Evolutionary conservation across 2,113 vertebrate genomes (phyloP).

Genomic region (Laticauda laticaudata): DNA sequence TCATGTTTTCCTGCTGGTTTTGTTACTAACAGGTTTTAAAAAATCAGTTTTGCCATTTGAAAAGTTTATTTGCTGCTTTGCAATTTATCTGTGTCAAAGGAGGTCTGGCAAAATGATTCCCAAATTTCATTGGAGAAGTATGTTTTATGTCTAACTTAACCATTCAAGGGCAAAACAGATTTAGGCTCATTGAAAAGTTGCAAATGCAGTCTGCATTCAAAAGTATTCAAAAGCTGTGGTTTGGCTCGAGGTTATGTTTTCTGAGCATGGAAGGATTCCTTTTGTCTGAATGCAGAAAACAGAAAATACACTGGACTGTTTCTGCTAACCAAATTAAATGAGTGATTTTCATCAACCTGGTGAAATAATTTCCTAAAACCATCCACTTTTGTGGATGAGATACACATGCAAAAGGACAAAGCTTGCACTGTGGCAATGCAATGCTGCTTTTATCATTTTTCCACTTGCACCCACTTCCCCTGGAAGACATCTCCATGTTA

Average conservation of each 20-base stretch:
- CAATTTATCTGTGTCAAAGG: neutral
- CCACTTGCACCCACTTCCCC: neutral
- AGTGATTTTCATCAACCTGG: neutral
- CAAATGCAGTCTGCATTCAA: neutral
- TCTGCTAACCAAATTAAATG: neutral
- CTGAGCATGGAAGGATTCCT: neutral
- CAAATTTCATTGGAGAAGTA: neutral
- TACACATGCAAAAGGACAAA: neutral
- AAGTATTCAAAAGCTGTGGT: neutral
- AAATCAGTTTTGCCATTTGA: neutral
- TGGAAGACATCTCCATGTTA: neutral
- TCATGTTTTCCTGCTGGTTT: neutral
- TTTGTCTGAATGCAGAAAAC: neutral
- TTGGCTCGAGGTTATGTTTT: neutral
- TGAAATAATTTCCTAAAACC: neutral
- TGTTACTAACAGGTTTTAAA: neutral
- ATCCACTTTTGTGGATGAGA: neutral
- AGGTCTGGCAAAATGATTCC: neutral
- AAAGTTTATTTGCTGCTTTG: neutral
- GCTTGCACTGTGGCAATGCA: neutral
- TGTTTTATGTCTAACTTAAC: neutral
- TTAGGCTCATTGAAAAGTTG: neutral
- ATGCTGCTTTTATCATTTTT: neutral
- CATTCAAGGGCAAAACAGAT: neutral
- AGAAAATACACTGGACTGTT: neutral